phyloP scores from a whole-genome alignment of 1,140 invertebrate species.

The Zaprionus davidi region DNA sequence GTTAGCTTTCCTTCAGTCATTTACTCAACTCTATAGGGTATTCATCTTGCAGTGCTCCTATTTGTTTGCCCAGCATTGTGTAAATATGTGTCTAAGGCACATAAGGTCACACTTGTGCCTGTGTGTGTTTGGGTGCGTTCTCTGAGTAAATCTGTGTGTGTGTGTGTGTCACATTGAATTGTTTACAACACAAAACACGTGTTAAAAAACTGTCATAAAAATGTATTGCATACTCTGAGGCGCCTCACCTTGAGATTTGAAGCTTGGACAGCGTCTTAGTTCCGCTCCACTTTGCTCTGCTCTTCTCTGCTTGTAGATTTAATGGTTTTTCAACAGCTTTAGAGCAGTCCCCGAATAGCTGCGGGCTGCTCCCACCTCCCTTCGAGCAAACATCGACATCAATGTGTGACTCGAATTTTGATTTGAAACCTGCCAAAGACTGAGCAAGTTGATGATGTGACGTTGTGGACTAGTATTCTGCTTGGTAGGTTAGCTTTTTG shows the following conservation, averaged over 20 bases:
- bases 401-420: constrained; percentile 61
- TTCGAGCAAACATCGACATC: constrained; percentile 30
- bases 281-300: neutral
- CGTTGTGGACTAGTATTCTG: constrained; percentile 20
- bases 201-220: constrained; percentile 62
- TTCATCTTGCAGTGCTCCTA: neutral
- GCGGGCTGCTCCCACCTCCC: neutral
- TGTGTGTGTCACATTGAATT: constrained; percentile 60
- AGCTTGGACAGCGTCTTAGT: constrained; percentile 24
- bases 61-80: constrained; percentile 11
- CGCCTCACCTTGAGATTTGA: constrained; percentile 58
- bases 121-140: neutral
- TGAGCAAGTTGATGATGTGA: neutral
- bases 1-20: no score
- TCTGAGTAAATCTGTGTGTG: neutral
- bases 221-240: constrained; percentile 45
- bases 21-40: constrained; percentile 1
- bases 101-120: constrained; percentile 29
- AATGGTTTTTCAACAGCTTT: constrained; percentile 54
- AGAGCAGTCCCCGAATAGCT: constrained; percentile 1
- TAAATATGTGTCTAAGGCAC: constrained; percentile 41
- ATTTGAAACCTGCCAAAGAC: constrained; percentile 30
- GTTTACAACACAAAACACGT: constrained; percentile 78
- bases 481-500: constrained; percentile 31
- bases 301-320: constrained; percentile 31